Base-by-base conservation (phyloP, 2,888 invertebrate genomes). In the Megamerina dolium region DNA sequence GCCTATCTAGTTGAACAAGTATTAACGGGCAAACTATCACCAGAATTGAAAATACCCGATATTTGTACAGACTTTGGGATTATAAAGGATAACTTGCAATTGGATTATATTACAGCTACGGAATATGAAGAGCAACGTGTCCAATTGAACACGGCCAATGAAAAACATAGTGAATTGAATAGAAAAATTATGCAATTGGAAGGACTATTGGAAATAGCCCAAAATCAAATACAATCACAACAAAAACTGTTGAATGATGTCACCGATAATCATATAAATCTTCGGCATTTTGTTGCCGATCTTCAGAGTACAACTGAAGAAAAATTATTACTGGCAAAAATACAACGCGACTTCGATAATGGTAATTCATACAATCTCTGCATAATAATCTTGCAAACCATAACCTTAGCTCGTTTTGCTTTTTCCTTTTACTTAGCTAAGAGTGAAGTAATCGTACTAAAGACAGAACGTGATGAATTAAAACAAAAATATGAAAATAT, bases 241-340 rank as follows among this genome's bases (percentile, higher is more conserved):
- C 72, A 73, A 37, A 60, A 57, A 31, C 45, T 69, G 16, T 55
- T 71, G 12, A 66, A 63, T 21, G 69, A 70, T 37, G 60, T 68
- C 20, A 69, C 70, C 0, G 72, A 72, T 45, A 72, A 68, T 40
- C 71, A 72, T 41, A 67, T 72, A 5, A 61, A 56, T 29, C 35
- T 72, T 35, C 57, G 72, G 3, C 72, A 72, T 51, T 50, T 70
- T 26, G 68, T 72, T 32, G 70, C 72, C 3, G 72, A 72, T 59
- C 50, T 72, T 6, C 71, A 72, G 48, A 69, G 66, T 43, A 58
- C 57, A 9, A 63, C 61, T 19, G 62, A 64, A 35, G 70, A 71
- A 19, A 71, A 68, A 18, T 56, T 69, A 19, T 37, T 71, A 35
- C 46, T 72, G 48, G 64, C 66, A 9, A 72, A 72, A 51, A 58